A percentile compares a stretch with the other conserved stretches of the same genome.
phyloP scores from a whole-genome alignment of 2,888 invertebrate genomes.

The Colostygia pectinataria region DNA sequence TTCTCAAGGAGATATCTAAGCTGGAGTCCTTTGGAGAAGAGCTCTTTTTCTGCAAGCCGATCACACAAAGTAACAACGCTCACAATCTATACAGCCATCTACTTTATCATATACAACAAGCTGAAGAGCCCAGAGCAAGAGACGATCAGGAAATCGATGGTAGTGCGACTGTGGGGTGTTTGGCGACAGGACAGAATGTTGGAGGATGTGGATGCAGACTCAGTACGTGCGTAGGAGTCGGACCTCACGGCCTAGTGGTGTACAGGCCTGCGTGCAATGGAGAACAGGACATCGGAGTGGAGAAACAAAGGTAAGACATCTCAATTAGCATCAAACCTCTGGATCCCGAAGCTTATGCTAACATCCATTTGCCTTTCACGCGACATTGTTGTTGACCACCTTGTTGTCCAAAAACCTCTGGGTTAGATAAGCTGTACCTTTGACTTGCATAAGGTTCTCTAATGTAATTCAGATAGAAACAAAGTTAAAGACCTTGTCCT shows the following conservation, averaged over 20 bases:
- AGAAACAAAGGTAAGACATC: constrained; percentile 83
- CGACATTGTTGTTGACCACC: no score
- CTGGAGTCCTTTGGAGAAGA: constrained; percentile 93
- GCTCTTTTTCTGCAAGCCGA: constrained; percentile 88
- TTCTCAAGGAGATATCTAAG: constrained; percentile 90
- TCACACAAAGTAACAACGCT: constrained; percentile 83
- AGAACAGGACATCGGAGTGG: constrained; percentile 84
- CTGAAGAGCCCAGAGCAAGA: constrained; percentile 75
- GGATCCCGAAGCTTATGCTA: no score
- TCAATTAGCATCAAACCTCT: constrained; percentile 3
- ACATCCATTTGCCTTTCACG: no score
- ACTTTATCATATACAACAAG: constrained; percentile 83
- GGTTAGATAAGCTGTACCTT: no score
- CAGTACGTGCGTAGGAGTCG: constrained; percentile 87
- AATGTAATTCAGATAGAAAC: no score
- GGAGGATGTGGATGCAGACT: constrained; percentile 76
- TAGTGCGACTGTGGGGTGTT: constrained; percentile 72
- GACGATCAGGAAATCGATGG: constrained; percentile 75
- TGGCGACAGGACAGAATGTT: constrained; percentile 68
- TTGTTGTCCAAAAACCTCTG: no score
- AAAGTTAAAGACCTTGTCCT: constrained; percentile 9
- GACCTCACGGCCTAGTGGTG: constrained; percentile 91
- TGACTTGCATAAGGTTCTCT: no score
- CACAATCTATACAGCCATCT: constrained; percentile 90
- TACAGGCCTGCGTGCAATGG: constrained; percentile 79